Base-by-base conservation (phyloP, 2,888 invertebrate genomes). In the Diaphora mendica region DNA sequence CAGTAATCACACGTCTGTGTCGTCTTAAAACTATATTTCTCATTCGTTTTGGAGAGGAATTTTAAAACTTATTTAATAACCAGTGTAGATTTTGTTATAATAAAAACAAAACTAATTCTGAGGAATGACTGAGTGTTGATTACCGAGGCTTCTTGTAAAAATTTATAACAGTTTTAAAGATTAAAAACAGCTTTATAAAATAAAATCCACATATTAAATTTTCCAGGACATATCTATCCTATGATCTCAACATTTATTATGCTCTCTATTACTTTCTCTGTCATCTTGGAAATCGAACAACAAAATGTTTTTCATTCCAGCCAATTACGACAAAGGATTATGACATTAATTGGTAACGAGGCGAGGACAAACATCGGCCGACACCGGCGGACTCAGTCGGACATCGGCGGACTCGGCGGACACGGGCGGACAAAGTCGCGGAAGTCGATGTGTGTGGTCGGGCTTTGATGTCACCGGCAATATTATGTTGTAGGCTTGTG, bases 391-490 rank as follows among this genome's bases (percentile, higher is more conserved):
- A 86, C 85, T 87, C 87, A 85, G 87, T 84, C 81, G 82, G 86
- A 81, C 78, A 77, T 81, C 83, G 80, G 79, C 74, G 65, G 69
- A 42, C 68, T 81, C 82, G 80, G 79, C 75, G 59, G 69, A 59
- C 70, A 35, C 30, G 64, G 66, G 62, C 74, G 55, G 62, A 85
- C 84, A 87, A 87, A 87, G 87, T 85, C 81, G 82, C 88, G 92
- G 92, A 92, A 91, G 91, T 88, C 91, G 77, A 81, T 87, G 91
- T 90, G 92, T 91, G 92, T 92, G 92, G 91, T 85, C 91, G 88
- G 87, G 23, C 66, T 88, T 89, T 89, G 87, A 90, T 89, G 86
- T 83, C 79, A 77, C 82, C 84, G 81, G 71, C 71, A 72, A 79
- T 67, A 74, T 67, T 70, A 74, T 74, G 44, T 68, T 70, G 33